A percentile compares a stretch with the other conserved stretches of the same genome.
phyloP scores from a whole-genome alignment of 2,888 invertebrate species.

The Rugalucina vietnamica region DNA sequence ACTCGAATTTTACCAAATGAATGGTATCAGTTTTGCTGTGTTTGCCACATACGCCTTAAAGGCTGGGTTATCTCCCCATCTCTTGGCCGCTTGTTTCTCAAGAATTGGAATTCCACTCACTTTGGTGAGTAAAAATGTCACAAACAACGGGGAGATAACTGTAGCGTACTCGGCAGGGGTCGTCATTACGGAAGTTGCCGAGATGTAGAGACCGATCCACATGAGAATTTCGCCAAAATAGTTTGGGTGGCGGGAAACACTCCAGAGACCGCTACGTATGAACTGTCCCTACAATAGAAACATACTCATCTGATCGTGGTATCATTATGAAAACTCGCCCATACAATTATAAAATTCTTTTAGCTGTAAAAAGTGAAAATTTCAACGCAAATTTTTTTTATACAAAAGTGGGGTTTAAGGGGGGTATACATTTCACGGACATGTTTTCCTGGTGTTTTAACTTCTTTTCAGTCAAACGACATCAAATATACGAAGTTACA shows the following conservation, averaged over 20 bases:
- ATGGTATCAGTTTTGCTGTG: slow-evolving; percentile 83
- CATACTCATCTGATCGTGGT: no score
- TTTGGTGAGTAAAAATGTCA: slow-evolving; percentile 81
- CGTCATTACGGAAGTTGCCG: slow-evolving; percentile 72
- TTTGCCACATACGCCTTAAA: slow-evolving; percentile 81
- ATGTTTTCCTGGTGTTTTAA: no score
- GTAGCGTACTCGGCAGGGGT: slow-evolving; percentile 73
- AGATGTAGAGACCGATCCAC: slow-evolving; percentile 80
- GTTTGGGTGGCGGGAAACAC: slow-evolving; percentile 81
- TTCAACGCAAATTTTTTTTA: no score
- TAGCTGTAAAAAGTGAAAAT: no score
- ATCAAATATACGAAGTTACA: no score
- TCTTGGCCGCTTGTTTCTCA: slow-evolving; percentile 78
- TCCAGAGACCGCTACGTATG: slow-evolving; percentile 80
- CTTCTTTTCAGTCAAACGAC: no score
- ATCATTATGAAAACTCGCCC: no score
- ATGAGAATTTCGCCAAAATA: slow-evolving; percentile 83
- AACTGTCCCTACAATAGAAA: slow-evolving; percentile 76
- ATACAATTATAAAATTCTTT: no score
- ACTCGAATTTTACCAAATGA: slow-evolving; percentile 76
- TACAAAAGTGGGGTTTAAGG: no score
- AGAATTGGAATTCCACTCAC: slow-evolving; percentile 83
- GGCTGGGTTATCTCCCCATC: slow-evolving; percentile 81
- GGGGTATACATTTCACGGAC: no score
- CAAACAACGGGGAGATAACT: slow-evolving; percentile 81